A percentile compares a stretch with the other conserved stretches of the same genome.
Conservation (phyloP, 2,113 vertebrate species). For the Asarcornis scutulata region DNA sequence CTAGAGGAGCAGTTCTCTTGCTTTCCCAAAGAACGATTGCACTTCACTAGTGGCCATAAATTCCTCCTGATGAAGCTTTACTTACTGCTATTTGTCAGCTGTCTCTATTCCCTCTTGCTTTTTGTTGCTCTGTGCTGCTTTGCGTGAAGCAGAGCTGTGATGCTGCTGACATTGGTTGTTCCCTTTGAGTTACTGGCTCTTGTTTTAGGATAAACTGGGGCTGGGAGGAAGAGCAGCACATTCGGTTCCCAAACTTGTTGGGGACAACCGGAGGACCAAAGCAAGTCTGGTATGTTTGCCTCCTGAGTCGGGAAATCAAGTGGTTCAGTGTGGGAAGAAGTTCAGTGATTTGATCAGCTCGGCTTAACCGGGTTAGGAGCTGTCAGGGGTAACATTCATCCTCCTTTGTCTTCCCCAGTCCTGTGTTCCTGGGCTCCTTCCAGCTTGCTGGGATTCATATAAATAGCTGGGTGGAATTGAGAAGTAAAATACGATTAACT, state of each 20-base stretch:
- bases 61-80: not conserved
- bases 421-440: not conserved
- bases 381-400: not conserved
- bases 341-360: not conserved
- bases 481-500: not conserved
- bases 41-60: not conserved
- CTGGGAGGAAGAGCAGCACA: not conserved
- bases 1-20: not conserved
- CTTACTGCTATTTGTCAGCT: accelerated
- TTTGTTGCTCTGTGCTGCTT: not conserved
- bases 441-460: not conserved
- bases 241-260: not conserved
- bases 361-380: not conserved
- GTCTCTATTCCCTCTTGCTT: not conserved
- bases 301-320: not conserved
- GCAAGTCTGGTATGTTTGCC: not conserved
- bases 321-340: accelerated
- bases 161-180: accelerated
- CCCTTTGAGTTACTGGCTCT: not conserved
- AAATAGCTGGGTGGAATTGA: not conserved
- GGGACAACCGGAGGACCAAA: not conserved
- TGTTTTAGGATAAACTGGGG: not conserved
- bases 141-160: not conserved
- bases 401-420: not conserved
- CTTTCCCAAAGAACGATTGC: not conserved